phyloP scores from a whole-genome alignment of 2,888 invertebrate species.

The Dryococelus australis region DNA sequence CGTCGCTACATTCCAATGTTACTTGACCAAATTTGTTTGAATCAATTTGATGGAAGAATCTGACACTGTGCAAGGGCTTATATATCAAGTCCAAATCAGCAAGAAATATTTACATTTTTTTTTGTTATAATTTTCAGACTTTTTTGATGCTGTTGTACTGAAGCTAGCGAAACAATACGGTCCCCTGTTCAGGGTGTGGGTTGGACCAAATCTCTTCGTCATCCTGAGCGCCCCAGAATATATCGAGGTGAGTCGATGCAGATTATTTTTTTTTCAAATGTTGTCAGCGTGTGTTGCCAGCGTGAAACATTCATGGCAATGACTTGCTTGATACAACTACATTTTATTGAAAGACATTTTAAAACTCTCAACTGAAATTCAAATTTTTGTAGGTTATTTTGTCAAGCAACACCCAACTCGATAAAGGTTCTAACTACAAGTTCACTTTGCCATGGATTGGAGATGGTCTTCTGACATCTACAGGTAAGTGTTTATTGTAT shows the following conservation, averaged over 20 bases:
- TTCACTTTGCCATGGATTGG: neutral
- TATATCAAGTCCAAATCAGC: too few species aligned
- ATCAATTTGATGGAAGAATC: too few species aligned
- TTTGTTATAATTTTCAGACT: neutral
- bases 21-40: too few species aligned
- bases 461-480: neutral
- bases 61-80: too few species aligned
- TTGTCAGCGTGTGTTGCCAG: too few species aligned
- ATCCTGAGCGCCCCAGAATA: neutral
- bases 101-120: too few species aligned
- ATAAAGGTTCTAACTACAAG: slow-evolving; percentile 23
- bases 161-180: neutral
- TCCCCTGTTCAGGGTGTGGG: neutral
- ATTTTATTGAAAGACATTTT: too few species aligned
- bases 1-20: too few species aligned
- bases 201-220: neutral
- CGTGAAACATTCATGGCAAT: too few species aligned
- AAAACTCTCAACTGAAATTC: neutral
- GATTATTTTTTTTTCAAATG: neutral
- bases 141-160: neutral
- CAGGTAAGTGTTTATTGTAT: neutral
- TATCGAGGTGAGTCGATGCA: neutral
- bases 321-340: too few species aligned
- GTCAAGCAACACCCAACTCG: neutral
- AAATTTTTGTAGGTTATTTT: slow-evolving; percentile 6